A percentile compares a stretch with the other conserved stretches of the same genome.
These are phyloP conservation scores for Heliornis fulica DNA, from an alignment of 2,113 vertebrate genomes.

Conservation along the genomic window DNA sequence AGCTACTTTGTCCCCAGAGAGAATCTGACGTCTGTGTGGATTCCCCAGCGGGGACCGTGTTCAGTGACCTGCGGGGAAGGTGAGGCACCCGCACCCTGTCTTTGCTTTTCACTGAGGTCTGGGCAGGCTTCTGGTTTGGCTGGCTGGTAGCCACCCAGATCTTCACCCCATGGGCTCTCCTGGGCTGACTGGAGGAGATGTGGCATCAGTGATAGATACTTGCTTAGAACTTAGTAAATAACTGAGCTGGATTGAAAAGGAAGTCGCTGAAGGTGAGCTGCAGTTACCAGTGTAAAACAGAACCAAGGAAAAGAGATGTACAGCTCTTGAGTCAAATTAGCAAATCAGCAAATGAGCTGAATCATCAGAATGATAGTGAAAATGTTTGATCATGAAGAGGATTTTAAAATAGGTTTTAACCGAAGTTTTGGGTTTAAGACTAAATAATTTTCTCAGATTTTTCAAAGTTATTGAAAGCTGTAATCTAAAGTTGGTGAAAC, in stretches of 20 bases:
- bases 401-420: not conserved
- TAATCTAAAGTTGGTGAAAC: slow-evolving; percentile 11
- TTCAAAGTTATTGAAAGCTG: not conserved
- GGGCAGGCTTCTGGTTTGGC: not conserved
- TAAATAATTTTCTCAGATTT: not conserved
- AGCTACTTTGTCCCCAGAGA: slow-evolving; percentile 78
- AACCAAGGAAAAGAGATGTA: not conserved
- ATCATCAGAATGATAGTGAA: not conserved
- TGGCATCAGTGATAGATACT: not conserved
- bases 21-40: slow-evolving; percentile 71
- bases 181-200: not conserved
- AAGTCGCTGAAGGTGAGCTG: not conserved
- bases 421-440: not conserved
- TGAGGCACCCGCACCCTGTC: slow-evolving; percentile 45
- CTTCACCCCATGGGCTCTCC: not conserved
- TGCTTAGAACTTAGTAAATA: not conserved
- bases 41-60: slow-evolving; percentile 71
- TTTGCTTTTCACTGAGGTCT: not conserved
- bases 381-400: not conserved
- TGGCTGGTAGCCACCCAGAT: not conserved
- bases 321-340: not conserved
- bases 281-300: not conserved
- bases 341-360: not conserved
- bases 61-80: slow-evolving; percentile 90
- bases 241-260: not conserved